phyloP scores from a whole-genome alignment of 2,888 invertebrate genomes.

The Acronicta psi region DNA sequence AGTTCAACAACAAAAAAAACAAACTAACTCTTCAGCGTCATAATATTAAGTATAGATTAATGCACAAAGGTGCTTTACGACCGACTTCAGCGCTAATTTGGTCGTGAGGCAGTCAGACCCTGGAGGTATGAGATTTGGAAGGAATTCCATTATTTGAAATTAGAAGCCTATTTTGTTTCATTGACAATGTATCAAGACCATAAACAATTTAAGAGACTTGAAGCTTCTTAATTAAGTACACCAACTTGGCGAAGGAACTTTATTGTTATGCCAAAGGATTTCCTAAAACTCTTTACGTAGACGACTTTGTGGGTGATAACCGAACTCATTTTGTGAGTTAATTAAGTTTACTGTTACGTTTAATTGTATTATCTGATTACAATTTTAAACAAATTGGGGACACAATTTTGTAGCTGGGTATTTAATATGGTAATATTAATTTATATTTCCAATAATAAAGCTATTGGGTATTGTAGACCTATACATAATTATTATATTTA shows the following conservation, averaged over 20 bases:
- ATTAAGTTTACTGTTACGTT: constrained; percentile 11
- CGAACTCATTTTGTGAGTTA: constrained; percentile 5
- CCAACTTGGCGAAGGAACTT: constrained; percentile 22
- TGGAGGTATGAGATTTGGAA: too few species aligned
- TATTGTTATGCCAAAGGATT: constrained; percentile 24
- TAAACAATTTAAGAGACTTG: constrained; percentile 21
- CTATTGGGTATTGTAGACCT: not conserved
- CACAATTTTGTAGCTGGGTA: not conserved
- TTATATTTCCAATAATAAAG: not conserved
- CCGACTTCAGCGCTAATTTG: too few species aligned
- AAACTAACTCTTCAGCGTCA: too few species aligned
- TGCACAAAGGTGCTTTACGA: too few species aligned
- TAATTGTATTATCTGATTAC: constrained; percentile 10
- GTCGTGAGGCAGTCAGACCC: too few species aligned
- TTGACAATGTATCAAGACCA: not conserved
- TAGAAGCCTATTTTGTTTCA: not conserved
- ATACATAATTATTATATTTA: too few species aligned
- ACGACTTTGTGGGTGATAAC: too few species aligned
- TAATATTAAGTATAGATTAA: too few species aligned
- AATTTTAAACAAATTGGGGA: constrained; percentile 11
- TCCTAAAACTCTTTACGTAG: not conserved
- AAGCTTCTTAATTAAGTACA: constrained; percentile 21
- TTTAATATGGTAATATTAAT: constrained; percentile 5
- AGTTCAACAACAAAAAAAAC: too few species aligned
- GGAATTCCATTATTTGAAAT: too few species aligned